phyloP scores from a whole-genome alignment of 2,113 vertebrate genomes.

The Aspidoscelis tigris region DNA sequence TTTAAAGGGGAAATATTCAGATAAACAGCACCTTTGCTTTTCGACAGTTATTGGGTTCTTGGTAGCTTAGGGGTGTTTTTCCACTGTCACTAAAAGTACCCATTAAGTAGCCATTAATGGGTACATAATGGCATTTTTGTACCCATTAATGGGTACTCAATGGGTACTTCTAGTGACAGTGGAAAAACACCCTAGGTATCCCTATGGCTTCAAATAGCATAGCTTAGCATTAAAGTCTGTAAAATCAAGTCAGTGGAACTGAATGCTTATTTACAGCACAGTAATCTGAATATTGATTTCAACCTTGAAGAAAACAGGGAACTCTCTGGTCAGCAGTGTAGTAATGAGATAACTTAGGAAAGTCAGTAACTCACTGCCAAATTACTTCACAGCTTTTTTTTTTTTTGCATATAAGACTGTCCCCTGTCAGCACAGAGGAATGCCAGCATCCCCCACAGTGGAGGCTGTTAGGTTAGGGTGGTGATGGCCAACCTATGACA shows the following conservation, averaged over 20 bases:
- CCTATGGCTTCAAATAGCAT: neutral
- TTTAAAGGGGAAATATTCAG: too few species aligned
- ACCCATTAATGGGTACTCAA: too few species aligned
- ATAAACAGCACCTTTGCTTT: neutral
- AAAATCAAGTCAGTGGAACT: neutral
- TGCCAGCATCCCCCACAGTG: too few species aligned
- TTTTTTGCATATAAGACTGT: too few species aligned
- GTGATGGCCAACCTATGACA: too few species aligned
- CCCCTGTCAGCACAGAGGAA: too few species aligned
- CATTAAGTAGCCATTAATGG: too few species aligned
- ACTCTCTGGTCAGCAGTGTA: neutral
- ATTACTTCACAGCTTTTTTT: neutral
- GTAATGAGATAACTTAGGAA: neutral
- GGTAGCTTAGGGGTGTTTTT: too few species aligned
- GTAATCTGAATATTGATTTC: neutral
- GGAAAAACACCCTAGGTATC: neutral
- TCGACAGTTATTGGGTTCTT: neutral
- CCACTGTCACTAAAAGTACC: too few species aligned
- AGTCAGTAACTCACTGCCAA: neutral
- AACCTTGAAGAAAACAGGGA: neutral
- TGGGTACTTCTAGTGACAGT: too few species aligned
- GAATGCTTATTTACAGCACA: neutral
- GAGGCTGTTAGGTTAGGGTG: too few species aligned
- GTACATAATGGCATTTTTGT: too few species aligned
- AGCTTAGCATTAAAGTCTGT: neutral